Percentiles rank a stretch among this genome's conserved stretches.
These are phyloP conservation scores for Mesochorus sp. DNA, from an alignment of 2,888 invertebrate genomes.

Conservation along the genomic window DNA sequence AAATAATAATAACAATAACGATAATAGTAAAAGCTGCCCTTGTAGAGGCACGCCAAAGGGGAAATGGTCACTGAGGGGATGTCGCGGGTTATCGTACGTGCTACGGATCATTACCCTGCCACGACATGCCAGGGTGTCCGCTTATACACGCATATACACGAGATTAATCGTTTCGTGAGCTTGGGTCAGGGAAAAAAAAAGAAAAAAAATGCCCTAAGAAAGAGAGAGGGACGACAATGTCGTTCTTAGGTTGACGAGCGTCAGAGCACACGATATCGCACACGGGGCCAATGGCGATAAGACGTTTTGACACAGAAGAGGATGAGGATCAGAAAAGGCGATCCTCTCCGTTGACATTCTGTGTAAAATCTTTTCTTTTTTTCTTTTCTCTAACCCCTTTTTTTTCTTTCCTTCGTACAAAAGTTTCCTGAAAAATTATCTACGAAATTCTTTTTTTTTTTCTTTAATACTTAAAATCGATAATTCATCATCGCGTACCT, in stretches of 20 bases:
- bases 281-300: constrained; percentile 53
- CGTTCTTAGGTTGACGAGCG: constrained; percentile 52
- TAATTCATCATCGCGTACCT: neutral
- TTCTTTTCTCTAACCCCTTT: constrained; percentile 38
- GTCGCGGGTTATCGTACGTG: constrained; percentile 78
- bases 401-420: neutral
- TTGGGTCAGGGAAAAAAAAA: constrained; percentile 30
- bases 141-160: constrained; percentile 10
- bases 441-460: no score
- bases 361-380: no score
- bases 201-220: constrained; percentile 21
- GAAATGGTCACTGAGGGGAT: constrained; percentile 44
- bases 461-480: no score
- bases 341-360: constrained; percentile 28
- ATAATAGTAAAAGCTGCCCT: constrained; percentile 30
- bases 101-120: constrained; percentile 82
- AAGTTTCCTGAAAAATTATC: constrained; percentile 19
- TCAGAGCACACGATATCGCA: constrained; percentile 48
- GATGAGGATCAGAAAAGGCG: constrained; percentile 31
- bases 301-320: constrained; percentile 29
- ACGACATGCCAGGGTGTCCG: constrained; percentile 58
- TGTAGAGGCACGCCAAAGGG: constrained; percentile 35
- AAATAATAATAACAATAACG: no score
- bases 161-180: constrained; percentile 65
- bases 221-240: constrained; percentile 42